Conservation (phyloP, 2,888 invertebrate species). For the Lasius platythorax region DNA sequence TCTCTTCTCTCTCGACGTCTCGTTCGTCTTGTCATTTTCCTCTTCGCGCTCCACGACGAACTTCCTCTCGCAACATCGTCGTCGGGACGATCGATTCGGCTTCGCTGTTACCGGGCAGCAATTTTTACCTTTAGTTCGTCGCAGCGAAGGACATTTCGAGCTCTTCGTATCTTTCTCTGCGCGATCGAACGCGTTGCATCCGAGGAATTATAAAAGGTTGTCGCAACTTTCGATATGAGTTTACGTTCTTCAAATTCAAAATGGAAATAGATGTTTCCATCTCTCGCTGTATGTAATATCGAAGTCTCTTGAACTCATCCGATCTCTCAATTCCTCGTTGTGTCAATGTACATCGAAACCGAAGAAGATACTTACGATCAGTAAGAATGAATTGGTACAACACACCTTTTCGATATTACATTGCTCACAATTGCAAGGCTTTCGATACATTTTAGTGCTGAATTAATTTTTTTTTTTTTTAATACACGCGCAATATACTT, state of each 20-base stretch:
- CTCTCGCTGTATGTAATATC: not conserved
- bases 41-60: slow-evolving; percentile 16
- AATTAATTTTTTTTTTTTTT: not conserved
- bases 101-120: too few species aligned
- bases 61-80: slow-evolving; percentile 14
- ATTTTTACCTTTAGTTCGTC: slow-evolving; percentile 24
- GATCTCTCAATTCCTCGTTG: not conserved
- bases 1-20: slow-evolving; percentile 50
- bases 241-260: not conserved
- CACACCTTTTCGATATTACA: not conserved
- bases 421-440: not conserved
- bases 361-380: not conserved
- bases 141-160: not conserved
- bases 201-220: not conserved
- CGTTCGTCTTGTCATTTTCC: slow-evolving; percentile 64
- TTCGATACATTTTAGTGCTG: not conserved
- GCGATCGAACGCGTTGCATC: not conserved
- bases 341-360: not conserved
- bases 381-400: not conserved
- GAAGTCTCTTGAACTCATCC: not conserved
- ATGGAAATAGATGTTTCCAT: not conserved
- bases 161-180: not conserved
- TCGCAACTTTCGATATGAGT: not conserved
- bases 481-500: not conserved
- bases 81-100: not conserved